Evolutionary conservation across 1,140 invertebrate genomes (phyloP), one percentile per base, ranked within the genome.

Genomic region (Dermatophagoides farinae): DNA sequence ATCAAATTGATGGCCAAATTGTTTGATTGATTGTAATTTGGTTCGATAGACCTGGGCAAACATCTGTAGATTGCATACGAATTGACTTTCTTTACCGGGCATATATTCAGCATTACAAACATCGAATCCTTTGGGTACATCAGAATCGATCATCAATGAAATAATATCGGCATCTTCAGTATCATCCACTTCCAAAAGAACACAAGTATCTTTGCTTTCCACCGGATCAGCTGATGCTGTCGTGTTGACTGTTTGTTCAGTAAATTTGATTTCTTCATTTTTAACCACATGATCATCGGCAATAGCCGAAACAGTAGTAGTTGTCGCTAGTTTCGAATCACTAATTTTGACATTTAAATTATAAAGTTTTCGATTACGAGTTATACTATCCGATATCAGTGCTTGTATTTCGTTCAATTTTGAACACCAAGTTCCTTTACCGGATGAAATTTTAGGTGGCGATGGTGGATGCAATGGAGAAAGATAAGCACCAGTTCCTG

Each of bases 161-260:
- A 86, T 79, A 51, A 86, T 80, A 69, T 87, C 84, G 66, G 83
- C 78, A 70, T 90, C 87, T 69, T 88, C 84, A 8, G 82, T 78
- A 70, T 91, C 88, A 68, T 91, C 88, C 14, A 91, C 80, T 79
- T 83, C 69, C 4, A 44, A 31, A 6, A 63, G 12, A 46, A 65
- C 57, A 43, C 60, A 61, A n/a, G 53, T 47, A n/a, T 64, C 60
- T 51, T 60, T 63, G 8, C 31, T 41, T n/a, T 43, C 38, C 31
- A 31, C 31, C 20, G 41, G 41, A 37, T 47, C n/a, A 11, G 11
- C 16, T n/a, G 46, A 25, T 31, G 31, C 31, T 31, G 31, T 31
- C 8, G 31, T n/a, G 23, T 46, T 11, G 6, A 39, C 40, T 51
- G 9, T 41, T 49, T 31, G 11, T 50, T 31, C 20, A 22, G 23